Base-by-base conservation (phyloP, 1,140 invertebrate genomes). In the Hestina assimilis region DNA sequence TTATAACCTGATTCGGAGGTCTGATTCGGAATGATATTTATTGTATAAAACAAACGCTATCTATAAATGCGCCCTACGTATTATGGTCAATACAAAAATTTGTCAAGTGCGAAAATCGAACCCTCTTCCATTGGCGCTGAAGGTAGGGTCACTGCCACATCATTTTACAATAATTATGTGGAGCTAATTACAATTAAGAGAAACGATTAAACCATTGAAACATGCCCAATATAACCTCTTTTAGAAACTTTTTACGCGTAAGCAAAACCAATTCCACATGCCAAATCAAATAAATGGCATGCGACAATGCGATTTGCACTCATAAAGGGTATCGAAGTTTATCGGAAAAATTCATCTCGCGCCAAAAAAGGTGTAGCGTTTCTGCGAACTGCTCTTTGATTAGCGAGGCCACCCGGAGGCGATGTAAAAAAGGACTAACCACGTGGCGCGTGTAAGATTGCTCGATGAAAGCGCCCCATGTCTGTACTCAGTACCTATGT, bases 381-480 rank as follows among this genome's bases (percentile, higher is more conserved):
- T 55, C 29, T 55, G 23, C 31, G 21, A 5, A 23, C 15, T 55
- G 20, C 11, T 81, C 80, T 79, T 65, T 75, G 75, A 20, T 21
- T 46, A 29, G 59, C 56, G 59, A 45, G 55, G 59, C 46, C 63
- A 74, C 72, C 72, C 65, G 48, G 62, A 66, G 68, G 69, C 69
- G 62, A 64, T 63, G 68, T 72, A 74, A 80, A 79, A 76, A 78
- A 79, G 66, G 74, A 76, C 72, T 1, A 63, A 64, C 59, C 73
- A 72, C 70, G 77, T 75, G 72, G 57, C 65, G 72, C 75, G 65
- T 60, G 69, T 69, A 83, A 83, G 77, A 80, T 80, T 77, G 69
- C 73, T 67, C 73, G 72, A 64, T 79, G 50, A 75, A 78, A 78
- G 69, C 59, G 54, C 40, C 59, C 51, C 51, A 64, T 59, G 33